Conservation (phyloP, 1,140 invertebrate species). For the Oryzaephilus surinamensis region DNA sequence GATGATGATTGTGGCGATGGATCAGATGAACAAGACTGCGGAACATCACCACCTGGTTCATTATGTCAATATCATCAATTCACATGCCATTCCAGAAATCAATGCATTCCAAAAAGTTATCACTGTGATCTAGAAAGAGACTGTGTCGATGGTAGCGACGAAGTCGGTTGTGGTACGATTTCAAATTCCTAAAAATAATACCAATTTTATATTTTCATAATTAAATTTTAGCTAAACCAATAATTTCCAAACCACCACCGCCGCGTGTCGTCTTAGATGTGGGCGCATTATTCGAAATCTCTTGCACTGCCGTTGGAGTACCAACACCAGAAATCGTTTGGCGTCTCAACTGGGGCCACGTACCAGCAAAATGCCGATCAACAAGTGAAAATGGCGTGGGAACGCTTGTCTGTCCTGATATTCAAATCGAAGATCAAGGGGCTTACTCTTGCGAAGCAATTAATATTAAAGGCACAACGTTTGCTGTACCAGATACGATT, state of each 20-base stretch:
- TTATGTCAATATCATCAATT: constrained; percentile 74
- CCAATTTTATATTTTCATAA: not conserved
- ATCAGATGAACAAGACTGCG: constrained; percentile 68
- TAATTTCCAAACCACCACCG: constrained; percentile 55
- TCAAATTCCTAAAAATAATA: not conserved
- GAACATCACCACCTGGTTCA: constrained; percentile 45
- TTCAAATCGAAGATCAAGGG: constrained; percentile 68
- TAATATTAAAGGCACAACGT: constrained; percentile 71
- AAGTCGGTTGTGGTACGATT: constrained; percentile 64
- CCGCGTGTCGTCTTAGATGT: constrained; percentile 55
- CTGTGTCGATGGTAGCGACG: constrained; percentile 81
- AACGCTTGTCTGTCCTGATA: constrained; percentile 67
- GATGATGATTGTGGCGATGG: constrained; percentile 89
- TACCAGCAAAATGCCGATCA: constrained; percentile 72
- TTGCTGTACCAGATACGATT: constrained; percentile 85
- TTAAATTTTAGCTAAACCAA: constrained; percentile 18
- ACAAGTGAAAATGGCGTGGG: constrained; percentile 71
- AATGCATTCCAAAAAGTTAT: constrained; percentile 88
- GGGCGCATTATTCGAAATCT: constrained; percentile 65
- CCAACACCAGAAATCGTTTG: constrained; percentile 88
- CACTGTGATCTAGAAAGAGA: constrained; percentile 87
- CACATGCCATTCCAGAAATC: constrained; percentile 60
- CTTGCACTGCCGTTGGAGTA: constrained; percentile 78
- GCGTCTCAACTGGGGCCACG: constrained; percentile 95
- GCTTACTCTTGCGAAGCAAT: constrained; percentile 97